Conservation (phyloP, 2,113 vertebrate species). For the Pithys albifrons region DNA sequence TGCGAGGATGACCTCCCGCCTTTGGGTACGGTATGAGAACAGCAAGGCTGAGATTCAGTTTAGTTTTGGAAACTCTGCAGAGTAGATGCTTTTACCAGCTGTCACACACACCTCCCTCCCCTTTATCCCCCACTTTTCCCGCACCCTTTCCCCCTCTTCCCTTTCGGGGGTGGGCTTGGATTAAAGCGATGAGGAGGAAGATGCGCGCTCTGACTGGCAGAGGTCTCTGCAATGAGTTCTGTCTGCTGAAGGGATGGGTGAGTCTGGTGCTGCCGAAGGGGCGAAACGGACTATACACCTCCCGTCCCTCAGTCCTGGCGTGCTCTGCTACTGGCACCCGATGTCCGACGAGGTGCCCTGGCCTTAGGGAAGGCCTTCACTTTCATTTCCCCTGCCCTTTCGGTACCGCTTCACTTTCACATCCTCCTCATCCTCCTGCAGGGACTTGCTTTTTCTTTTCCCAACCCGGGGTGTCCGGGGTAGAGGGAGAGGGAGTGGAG, state of each 20-base stretch:
- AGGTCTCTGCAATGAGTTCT: neutral
- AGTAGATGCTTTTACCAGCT: neutral
- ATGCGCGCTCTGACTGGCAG: neutral
- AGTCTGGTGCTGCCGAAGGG: slow-evolving; percentile 41
- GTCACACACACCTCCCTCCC: neutral
- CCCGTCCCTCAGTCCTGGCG: neutral
- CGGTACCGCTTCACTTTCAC: slow-evolving; percentile 81
- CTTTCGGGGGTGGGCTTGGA: neutral
- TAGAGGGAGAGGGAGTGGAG: slow-evolving; percentile 8
- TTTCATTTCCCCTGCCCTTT: slow-evolving; percentile 80
- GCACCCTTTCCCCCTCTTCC: neutral
- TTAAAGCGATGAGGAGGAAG: slow-evolving; percentile 39
- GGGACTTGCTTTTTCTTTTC: slow-evolving; percentile 75
- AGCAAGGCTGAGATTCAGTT: slow-evolving; percentile 28
- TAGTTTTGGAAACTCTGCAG: slow-evolving; percentile 41
- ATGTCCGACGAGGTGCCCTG: neutral
- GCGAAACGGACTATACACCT: neutral
- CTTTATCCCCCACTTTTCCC: neutral
- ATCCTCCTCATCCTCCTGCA: slow-evolving; percentile 73
- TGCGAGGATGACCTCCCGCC: neutral
- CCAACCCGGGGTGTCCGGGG: slow-evolving; percentile 69
- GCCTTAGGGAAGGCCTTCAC: slow-evolving; percentile 69
- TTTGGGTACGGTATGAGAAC: neutral
- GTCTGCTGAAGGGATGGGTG: slow-evolving; percentile 18
- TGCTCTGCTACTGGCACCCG: neutral